Conservation (phyloP, 2,888 invertebrate genomes). For the Terebella lapidaria region DNA sequence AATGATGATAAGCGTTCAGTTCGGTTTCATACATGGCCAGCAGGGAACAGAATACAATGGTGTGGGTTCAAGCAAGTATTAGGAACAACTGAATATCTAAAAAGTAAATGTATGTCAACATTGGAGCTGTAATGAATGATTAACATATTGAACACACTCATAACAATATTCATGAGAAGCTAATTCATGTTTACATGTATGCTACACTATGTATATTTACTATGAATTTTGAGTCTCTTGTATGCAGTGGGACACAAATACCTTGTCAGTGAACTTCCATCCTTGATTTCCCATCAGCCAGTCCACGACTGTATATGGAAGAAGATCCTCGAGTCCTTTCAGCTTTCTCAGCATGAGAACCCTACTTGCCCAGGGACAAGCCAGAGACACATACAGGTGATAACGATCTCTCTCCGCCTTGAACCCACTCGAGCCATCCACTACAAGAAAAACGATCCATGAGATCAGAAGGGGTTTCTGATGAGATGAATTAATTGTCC, state of each 20-base stretch:
- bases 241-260: too few relatives aligned
- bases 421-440: constrained; percentile 41
- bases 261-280: constrained; percentile 39
- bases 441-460: not conserved
- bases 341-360: constrained; percentile 35
- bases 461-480: too few relatives aligned
- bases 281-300: constrained; percentile 32
- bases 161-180: not conserved
- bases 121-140: too few relatives aligned
- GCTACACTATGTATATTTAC: not conserved
- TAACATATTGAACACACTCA: too few relatives aligned
- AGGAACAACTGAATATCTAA: too few relatives aligned
- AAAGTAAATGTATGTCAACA: too few relatives aligned
- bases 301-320: constrained; percentile 40
- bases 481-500: too few relatives aligned
- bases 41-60: too few relatives aligned
- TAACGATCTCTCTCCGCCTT: constrained; percentile 40
- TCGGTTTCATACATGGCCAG: too few relatives aligned
- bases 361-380: constrained; percentile 48
- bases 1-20: too few relatives aligned
- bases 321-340: constrained; percentile 43
- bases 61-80: too few relatives aligned
- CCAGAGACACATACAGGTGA: constrained; percentile 45
- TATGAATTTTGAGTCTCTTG: too few relatives aligned
- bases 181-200: not conserved